Evolutionary conservation across 2,888 invertebrate genomes (phyloP), one percentile per base, ranked within the genome.

Genomic region (Idaea straminata): DNA sequence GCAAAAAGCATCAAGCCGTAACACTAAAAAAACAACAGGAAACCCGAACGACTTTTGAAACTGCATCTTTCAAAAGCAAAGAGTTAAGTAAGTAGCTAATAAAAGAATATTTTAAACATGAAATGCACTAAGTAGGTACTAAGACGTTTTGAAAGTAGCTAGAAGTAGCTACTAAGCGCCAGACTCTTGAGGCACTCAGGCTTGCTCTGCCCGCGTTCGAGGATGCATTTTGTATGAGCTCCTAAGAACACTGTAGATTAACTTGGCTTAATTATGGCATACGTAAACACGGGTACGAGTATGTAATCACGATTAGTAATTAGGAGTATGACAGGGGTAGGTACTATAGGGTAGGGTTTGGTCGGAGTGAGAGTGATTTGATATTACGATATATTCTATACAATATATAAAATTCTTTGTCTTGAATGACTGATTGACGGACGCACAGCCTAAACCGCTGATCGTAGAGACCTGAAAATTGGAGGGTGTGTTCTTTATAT

Each of bases 231-330:
- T 90, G 85, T 87, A 91, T 90, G 88, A 91, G 87, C 81, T 75
- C 70, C 70, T 75, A 65, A 77, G 78, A 86, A 83, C 84, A 82
- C 77, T 88, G 86, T 82, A 88, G 88, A 89, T 91, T 89, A 89
- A 88, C 85, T 85, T 84, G 84, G 82, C 85, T 88, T 90, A 91
- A 91, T 91, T 91, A 91, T 85, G 85, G 84, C 84, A 80, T 83
- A 81, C 83, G 87, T 83, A 89, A 89, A 89, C 86, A 88, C 70
- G 72, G 81, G 76, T 77, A 79, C 77, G 74, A 67, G 86, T 84
- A 78, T 85, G 86, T 88, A 88, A 89, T 91, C 87, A 88, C 87
- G 88, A 89, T 88, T 86, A 85, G 87, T 91, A 90, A 91, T 91
- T 90, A 91, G 88, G 83, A 74, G 76, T 77, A 77, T 77, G 72